phyloP scores from a whole-genome alignment of 1,140 invertebrate species.

The Leptoteleia sp. region DNA sequence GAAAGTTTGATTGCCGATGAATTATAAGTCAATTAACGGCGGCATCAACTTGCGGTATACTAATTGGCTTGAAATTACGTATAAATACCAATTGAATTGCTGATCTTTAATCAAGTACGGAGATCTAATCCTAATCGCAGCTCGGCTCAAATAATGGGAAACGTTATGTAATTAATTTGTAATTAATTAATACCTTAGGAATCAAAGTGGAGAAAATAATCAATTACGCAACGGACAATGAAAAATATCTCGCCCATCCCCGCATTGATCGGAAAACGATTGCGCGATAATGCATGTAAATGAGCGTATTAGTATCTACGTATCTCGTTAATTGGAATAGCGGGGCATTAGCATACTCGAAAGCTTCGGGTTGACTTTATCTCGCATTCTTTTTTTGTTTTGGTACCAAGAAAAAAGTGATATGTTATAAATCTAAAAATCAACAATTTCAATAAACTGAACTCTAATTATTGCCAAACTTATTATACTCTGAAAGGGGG shows the following conservation, averaged over 20 bases:
- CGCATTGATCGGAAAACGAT: constrained; percentile 36
- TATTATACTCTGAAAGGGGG: too few relatives aligned
- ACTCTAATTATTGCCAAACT: too few relatives aligned
- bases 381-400: constrained; percentile 2
- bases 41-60: constrained; percentile 26
- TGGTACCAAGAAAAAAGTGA: too few relatives aligned
- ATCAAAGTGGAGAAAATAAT: constrained; percentile 3
- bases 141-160: constrained; percentile 47
- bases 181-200: constrained; percentile 53
- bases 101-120: constrained; percentile 57
- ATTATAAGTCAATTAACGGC: constrained; percentile 58
- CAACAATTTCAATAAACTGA: too few relatives aligned
- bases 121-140: constrained; percentile 60
- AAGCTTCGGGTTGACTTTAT: constrained; percentile 15
- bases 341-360: constrained; percentile 34
- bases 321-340: constrained; percentile 40
- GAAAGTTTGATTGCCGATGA: constrained; percentile 12
- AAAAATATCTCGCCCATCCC: too few relatives aligned
- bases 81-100: constrained; percentile 67
- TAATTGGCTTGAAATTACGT: constrained; percentile 64
- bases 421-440: too few relatives aligned
- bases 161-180: constrained; percentile 62
- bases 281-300: constrained; percentile 47
- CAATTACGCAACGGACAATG: too few relatives aligned
- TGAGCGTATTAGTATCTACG: constrained; percentile 27